These are phyloP conservation scores for Dinoponera quadriceps DNA, from an alignment of 1,140 invertebrate genomes.

Conservation along the genomic window DNA sequence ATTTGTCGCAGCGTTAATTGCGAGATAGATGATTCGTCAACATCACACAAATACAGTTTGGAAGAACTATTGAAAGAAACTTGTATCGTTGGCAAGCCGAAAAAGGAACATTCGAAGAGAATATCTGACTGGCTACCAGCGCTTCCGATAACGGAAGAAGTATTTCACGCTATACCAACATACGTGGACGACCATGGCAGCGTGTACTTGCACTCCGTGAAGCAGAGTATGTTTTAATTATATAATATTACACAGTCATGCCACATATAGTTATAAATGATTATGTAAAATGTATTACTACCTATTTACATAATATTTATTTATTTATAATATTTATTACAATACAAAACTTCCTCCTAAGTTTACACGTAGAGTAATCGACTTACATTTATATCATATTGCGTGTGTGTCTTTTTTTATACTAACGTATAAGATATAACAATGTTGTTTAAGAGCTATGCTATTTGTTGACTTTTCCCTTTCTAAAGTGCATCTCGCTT, in stretches of 20 bases:
- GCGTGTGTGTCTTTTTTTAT: too few species aligned
- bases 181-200: slow-evolving; percentile 87
- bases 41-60: background rate
- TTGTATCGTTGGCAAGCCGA: background rate
- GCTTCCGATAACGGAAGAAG: slow-evolving; percentile 65
- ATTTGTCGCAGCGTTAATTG: too few species aligned
- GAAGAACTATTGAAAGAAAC: background rate
- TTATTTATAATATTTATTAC: too few species aligned
- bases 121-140: slow-evolving; percentile 80
- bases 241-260: background rate
- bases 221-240: slow-evolving; percentile 54
- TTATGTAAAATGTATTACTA: too few species aligned
- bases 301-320: too few species aligned
- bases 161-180: slow-evolving; percentile 86
- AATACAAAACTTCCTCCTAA: slow-evolving; percentile 1
- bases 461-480: too few species aligned
- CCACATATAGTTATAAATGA: too few species aligned
- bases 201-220: slow-evolving; percentile 85
- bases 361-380: background rate
- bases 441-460: too few species aligned
- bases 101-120: background rate
- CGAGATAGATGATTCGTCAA: background rate
- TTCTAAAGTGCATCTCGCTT: background rate
- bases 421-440: too few species aligned
- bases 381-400: background rate